Base-by-base conservation (phyloP, 2,888 invertebrate species). In the Dyspetes luteomarginatus region DNA sequence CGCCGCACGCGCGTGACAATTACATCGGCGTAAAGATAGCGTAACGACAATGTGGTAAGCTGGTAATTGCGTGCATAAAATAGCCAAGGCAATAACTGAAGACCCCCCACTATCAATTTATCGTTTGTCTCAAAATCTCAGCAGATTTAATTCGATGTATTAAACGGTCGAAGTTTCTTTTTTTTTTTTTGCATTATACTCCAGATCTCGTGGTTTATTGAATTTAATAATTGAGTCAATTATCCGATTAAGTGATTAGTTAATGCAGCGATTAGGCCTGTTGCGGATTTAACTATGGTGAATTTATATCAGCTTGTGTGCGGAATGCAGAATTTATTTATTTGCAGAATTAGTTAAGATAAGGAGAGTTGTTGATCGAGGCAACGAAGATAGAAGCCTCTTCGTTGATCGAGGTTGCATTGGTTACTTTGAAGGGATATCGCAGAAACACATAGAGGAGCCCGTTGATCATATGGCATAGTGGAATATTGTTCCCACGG, bases 1-100 rank as follows among this genome's bases (percentile, higher is more conserved):
- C 71, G 77, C 77, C 58, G 52, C 77, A 78, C 74, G 77, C 74
- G 77, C 81, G 73, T 81, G 77, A 81, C 74, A 71, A 78, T 78
- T 81, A 81, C 65, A 81, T 74, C 81, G 81, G 69, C 81, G 74
- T 81, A 81, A 81, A 81, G 81, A 81, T 81, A 81, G 65, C 77
- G 77, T 78, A 78, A 81, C 65, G 81, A 81, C 77, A 68, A 81
- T 67, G 65, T 28, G 12, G n/a, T 12, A 58, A 43, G 55, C n/a
- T 67, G 68, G 74, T 78, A 78, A 81, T 81, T 81, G 78, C 74
- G 26, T 52, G 52, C 60, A 81, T 78, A 81, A 81, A 78, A 73
- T 76, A 77, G 56, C 68, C 19, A 28, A n/a, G 17, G 62, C 22
- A 69, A 64, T 73, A 58, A n/a, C n/a, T 36, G 19, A 30, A 30